Percentiles rank a stretch among this genome's conserved stretches.
phyloP scores from a whole-genome alignment of 2,113 vertebrate species.

The Rana temporaria region DNA sequence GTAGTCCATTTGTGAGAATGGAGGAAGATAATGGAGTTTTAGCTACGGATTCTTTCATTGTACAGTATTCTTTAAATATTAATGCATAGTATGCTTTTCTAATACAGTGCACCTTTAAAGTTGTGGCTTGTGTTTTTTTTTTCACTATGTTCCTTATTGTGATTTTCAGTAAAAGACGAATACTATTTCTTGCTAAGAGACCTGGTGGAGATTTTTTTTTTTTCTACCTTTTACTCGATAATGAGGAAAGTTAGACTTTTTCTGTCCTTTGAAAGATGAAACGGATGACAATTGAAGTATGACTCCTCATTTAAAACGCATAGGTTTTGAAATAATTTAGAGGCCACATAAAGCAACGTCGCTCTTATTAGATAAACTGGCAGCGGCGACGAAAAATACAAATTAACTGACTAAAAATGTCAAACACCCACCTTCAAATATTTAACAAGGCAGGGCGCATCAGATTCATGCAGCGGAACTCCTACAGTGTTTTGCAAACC shows the following conservation, averaged over 20 bases:
- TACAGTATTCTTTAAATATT: too few relatives aligned
- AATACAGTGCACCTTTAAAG: too few relatives aligned
- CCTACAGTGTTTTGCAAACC: neutral
- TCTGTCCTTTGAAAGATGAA: conserved; percentile 9
- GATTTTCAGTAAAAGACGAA: neutral
- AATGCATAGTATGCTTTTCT: too few relatives aligned
- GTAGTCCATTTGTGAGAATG: too few relatives aligned
- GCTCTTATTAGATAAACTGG: conserved; percentile 30
- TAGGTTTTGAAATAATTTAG: conserved; percentile 37
- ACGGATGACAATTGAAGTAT: conserved; percentile 18
- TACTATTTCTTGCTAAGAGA: neutral
- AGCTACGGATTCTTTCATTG: too few relatives aligned
- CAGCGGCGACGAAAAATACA: conserved; percentile 27
- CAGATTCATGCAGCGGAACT: neutral
- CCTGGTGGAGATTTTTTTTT: neutral
- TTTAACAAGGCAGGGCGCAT: conserved; percentile 19
- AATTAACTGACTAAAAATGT: conserved; percentile 46
- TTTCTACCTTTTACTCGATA: neutral
- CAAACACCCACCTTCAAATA: conserved; percentile 32
- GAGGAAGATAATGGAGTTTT: too few relatives aligned
- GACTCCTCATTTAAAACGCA: conserved; percentile 30
- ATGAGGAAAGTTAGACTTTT: conserved; percentile 31
- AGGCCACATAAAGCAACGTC: conserved; percentile 14
- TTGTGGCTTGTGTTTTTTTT: too few relatives aligned
- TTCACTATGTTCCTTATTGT: neutral